Evolutionary conservation across 2,888 invertebrate genomes (phyloP), one percentile per base, ranked within the genome.

Genomic region (Siphlonurus alternatus): DNA sequence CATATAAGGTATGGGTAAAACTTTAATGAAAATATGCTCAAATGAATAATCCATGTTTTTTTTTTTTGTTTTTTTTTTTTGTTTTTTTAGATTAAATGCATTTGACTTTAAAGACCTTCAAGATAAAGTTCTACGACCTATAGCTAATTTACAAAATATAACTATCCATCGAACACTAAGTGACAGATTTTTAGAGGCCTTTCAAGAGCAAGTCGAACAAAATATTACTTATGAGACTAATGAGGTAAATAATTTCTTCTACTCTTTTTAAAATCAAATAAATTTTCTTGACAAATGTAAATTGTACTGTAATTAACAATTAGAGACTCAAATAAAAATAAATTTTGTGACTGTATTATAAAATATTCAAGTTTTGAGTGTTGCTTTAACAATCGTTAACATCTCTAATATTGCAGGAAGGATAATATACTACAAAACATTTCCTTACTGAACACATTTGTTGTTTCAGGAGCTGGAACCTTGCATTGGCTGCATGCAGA

Each of bases 401-500:
- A n/a, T n/a, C n/a, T n/a, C n/a, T n/a, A n/a, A n/a, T n/a, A n/a
- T n/a, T n/a, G n/a, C n/a, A n/a, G n/a, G n/a, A n/a, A n/a, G n/a
- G n/a, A n/a, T n/a, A n/a, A n/a, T n/a, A n/a, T n/a, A n/a, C n/a
- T n/a, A n/a, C 2, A 61, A 38, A 18, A 60, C 54, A 63, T 23
- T 15, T 59, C 2, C 38, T 59, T 51, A 25, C 38, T 38, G 23
- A 61, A 23, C 2, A 70, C 59, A 65, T 24, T 2, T 23, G 25
- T 60, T 61, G 7, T 73, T 64, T 73, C 69, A 92, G 86, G 87
- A 88, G 67, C 73, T 85, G 53, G 93, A 93, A 67, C 79, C 82
- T 66, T 95, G 95, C 72, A 89, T 93, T 67, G 94, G 94, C 1
- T 95, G 95, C 72, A 89, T 93, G 88, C 84, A 87, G 71, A 81